A percentile compares a stretch with the other conserved stretches of the same genome.
phyloP scores from a whole-genome alignment of 2,797 vertebrate genomes.

The Psittacula derbiana region DNA sequence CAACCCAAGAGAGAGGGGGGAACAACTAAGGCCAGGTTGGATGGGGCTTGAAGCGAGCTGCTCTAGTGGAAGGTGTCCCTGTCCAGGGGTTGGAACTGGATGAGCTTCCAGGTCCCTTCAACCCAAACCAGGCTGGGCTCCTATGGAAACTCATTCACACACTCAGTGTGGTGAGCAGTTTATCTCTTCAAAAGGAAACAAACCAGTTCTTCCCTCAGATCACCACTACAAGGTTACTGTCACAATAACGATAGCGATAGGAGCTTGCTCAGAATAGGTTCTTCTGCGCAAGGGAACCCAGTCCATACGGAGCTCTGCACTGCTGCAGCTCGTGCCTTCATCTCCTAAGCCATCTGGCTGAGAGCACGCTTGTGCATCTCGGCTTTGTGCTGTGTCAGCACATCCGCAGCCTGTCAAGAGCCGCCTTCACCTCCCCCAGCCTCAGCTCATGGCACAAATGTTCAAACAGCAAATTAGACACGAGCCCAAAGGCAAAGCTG shows the following conservation, averaged over 20 bases:
- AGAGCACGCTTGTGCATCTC: accelerated
- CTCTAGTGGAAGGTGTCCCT: not conserved
- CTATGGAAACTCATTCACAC: not conserved
- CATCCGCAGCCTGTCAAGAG: not conserved
- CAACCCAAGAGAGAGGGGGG: not conserved
- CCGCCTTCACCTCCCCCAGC: not conserved
- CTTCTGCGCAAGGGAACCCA: not conserved
- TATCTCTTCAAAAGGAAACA: not conserved
- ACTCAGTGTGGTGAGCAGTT: not conserved
- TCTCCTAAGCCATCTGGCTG: not conserved
- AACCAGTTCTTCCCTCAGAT: not conserved
- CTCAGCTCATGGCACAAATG: not conserved
- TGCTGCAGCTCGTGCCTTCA: not conserved
- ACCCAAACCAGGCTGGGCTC: not conserved
- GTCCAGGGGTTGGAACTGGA: not conserved
- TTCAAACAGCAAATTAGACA: not conserved
- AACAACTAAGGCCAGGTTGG: not conserved
- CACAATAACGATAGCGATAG: accelerated
- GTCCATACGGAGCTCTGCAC: accelerated
- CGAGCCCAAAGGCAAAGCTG: not conserved
- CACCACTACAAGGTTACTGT: not conserved
- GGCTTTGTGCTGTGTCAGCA: conserved; percentile 5
- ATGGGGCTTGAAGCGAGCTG: not conserved
- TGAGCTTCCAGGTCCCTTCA: not conserved
- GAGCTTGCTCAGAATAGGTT: not conserved